Evolutionary conservation across 2,888 invertebrate species (phyloP).

Genomic region (Tetragonisca angustula): DNA sequence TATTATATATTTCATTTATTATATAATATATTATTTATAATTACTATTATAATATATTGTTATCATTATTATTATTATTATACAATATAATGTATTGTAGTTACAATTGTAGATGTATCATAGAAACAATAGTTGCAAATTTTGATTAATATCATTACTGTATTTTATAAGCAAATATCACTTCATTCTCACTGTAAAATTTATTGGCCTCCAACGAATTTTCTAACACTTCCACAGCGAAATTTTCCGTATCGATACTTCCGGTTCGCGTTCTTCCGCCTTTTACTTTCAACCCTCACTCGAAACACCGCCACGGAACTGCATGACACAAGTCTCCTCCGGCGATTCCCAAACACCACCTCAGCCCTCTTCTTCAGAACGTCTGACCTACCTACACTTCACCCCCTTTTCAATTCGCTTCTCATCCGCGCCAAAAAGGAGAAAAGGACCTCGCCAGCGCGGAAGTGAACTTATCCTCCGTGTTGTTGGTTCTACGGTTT

Average conservation of each 20-base stretch:
- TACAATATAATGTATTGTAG: not conserved
- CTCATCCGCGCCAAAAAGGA: not conserved
- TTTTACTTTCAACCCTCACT: not conserved
- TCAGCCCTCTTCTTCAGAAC: no score
- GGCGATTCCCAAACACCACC: not conserved
- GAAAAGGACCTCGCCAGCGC: not conserved
- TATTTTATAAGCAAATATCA: not conserved
- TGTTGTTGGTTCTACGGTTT: constrained; percentile 32
- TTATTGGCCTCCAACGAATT: no score
- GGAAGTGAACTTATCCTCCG: not conserved
- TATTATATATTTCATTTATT: no score
- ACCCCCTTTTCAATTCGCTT: not conserved
- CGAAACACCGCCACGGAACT: not conserved
- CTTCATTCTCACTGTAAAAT: not conserved
- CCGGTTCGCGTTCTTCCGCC: not conserved
- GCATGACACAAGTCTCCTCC: not conserved
- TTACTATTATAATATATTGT: no score
- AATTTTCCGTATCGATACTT: not conserved
- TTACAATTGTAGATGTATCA: not conserved
- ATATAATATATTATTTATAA: no score
- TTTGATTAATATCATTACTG: not conserved
- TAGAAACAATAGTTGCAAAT: not conserved
- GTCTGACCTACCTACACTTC: no score
- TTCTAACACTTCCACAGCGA: not conserved
- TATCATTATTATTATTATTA: no score